Base-by-base conservation (phyloP, 2,888 invertebrate species). In the Ectropis crepuscularia region DNA sequence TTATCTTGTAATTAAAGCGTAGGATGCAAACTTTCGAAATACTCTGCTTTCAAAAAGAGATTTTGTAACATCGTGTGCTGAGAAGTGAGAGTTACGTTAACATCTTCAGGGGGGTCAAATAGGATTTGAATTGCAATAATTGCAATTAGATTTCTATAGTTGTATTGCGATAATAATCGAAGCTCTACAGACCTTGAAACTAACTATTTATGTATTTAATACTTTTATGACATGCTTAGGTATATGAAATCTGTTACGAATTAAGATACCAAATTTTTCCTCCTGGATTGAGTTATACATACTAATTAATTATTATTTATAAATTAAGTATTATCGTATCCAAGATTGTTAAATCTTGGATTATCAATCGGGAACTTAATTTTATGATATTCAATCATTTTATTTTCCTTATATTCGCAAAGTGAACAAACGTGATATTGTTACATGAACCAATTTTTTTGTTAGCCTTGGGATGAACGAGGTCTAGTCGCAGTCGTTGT, bases 401-500 rank as follows among this genome's bases (percentile, higher is more conserved):
- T 6, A 28, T 41, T 10, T 28, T 51, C 49, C 5, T 49, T 10
- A 49, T 10, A 16, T 41, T 51, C 41, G 16, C 16, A 28, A 28
- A 42, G 16, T 42, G 6, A 10, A 51, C 41, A 51, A 42, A 28
- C 41, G 51, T 7, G 41, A 10, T 28, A 51, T 51, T 39, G 65
- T 53, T 61, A 60, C 63, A 28, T 28, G 16, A 28, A 65, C 54
- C 53, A 61, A 53, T 53, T 64, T 61, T 54, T 66, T 65, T 67
- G 61, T 66, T 55, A 57, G 49, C 57, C 53, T 67, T 65, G 55
- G 57, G 57, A 49, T 58, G 57, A 53, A 38, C 42, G 50, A 38
- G 45, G 46, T 46, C 60, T 58, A 58, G 53, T 53, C 51, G 55
- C 63, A 62, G 65, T 67, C 58, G 63, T 67, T 63, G 71, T 50